Evolutionary conservation across 1,140 invertebrate genomes (phyloP).

Genomic region (Batillaria attramentaria): DNA sequence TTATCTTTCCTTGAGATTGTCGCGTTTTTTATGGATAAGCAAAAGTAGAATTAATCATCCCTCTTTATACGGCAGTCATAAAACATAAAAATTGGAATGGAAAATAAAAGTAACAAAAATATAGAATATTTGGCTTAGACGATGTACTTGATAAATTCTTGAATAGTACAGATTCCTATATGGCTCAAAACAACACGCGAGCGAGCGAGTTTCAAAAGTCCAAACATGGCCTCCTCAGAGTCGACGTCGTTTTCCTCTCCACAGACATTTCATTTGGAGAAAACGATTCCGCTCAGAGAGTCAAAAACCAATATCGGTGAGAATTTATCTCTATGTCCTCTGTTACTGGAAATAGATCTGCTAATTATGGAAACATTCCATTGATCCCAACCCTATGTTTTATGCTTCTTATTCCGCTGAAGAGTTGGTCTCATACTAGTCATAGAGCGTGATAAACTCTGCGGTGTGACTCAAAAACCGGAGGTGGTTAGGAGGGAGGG

Average conservation of each 20-base stretch:
- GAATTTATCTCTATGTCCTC: neutral
- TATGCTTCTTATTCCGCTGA: neutral
- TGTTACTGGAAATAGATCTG: neutral
- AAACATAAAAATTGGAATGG: neutral
- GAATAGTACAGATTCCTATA: neutral
- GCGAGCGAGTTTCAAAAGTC: slow-evolving; percentile 28
- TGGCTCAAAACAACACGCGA: neutral
- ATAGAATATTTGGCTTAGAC: neutral
- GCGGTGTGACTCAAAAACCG: too few relatives aligned
- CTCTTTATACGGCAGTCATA: neutral
- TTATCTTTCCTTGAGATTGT: neutral
- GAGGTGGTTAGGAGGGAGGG: neutral
- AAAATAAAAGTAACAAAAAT: neutral
- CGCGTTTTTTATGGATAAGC: neutral
- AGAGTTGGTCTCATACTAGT: too few relatives aligned
- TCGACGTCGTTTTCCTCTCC: neutral
- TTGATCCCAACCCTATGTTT: neutral
- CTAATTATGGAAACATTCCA: neutral
- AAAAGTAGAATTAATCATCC: too few relatives aligned
- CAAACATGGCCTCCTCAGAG: slow-evolving; percentile 19
- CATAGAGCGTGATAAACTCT: neutral
- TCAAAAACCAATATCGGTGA: slow-evolving; percentile 38
- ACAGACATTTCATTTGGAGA: slow-evolving; percentile 29
- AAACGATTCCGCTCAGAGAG: slow-evolving; percentile 36
- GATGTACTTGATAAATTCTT: slow-evolving; percentile 5